Percentiles rank a stretch among this genome's conserved stretches.
phyloP scores from a whole-genome alignment of 2,113 vertebrate genomes.

The Mustelus asterias region DNA sequence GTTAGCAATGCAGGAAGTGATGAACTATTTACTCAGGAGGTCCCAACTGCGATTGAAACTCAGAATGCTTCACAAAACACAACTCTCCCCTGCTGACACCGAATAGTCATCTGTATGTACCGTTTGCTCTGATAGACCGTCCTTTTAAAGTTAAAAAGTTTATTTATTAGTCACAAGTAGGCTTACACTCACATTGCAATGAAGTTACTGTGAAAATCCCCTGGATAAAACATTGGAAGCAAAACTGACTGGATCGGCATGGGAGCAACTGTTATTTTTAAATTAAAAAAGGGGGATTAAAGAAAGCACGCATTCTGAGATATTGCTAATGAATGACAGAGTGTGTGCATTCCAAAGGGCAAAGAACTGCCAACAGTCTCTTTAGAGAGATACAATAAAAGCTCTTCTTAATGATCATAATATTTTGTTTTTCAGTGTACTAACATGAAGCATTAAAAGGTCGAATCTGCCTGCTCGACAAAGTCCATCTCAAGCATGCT shows the following conservation, averaged over 20 bases:
- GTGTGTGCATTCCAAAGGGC: background rate
- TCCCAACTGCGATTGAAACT: background rate
- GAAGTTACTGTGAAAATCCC: too few species aligned
- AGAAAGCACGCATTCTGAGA: background rate
- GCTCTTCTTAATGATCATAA: background rate
- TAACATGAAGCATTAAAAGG: background rate
- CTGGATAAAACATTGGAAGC: background rate
- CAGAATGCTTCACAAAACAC: background rate
- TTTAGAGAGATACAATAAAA: background rate
- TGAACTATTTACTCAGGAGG: slow-evolving; percentile 18
- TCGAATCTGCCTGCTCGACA: slow-evolving; percentile 46
- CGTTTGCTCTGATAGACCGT: background rate
- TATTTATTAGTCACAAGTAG: too few species aligned
- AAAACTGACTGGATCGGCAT: background rate
- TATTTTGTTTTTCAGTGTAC: background rate
- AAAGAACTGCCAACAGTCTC: background rate
- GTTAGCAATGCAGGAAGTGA: background rate
- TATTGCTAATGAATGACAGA: background rate
- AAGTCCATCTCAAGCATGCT: slow-evolving; percentile 63
- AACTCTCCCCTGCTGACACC: background rate
- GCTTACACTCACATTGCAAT: too few species aligned
- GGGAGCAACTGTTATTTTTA: background rate
- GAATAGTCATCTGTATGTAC: background rate
- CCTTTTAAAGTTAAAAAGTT: too few species aligned
- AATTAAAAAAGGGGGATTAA: background rate